Conservation (phyloP, 2,797 vertebrate species). For the Sylvia borin region DNA sequence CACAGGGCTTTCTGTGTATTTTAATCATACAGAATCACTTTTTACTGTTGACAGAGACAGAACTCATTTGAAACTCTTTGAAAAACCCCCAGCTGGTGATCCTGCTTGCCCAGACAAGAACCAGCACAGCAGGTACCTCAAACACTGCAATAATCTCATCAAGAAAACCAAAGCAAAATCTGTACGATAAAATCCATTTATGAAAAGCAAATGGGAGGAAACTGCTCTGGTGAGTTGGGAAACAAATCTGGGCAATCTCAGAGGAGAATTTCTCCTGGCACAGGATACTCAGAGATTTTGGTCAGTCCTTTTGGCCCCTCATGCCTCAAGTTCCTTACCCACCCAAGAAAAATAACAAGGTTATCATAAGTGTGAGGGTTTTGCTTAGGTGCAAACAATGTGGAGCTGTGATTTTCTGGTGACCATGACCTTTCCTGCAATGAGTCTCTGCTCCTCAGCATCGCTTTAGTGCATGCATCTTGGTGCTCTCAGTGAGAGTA, state of each 20-base stretch:
- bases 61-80: background rate
- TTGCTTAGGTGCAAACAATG: background rate
- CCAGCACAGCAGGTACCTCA: background rate
- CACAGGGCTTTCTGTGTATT: background rate
- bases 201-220: background rate
- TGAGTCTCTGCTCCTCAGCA: background rate
- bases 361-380: background rate
- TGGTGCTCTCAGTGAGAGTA: too few species aligned
- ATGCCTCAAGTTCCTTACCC: background rate
- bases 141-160: background rate
- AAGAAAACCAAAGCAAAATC: background rate
- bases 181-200: background rate
- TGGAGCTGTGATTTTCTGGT: background rate
- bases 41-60: background rate
- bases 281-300: background rate
- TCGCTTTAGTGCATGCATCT: too few species aligned
- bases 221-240: background rate
- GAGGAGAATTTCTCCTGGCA: background rate
- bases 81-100: background rate
- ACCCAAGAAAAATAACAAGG: background rate
- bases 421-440: background rate
- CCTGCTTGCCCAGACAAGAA: background rate
- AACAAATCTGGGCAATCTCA: background rate
- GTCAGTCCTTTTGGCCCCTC: background rate
- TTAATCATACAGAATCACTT: background rate